Conservation (phyloP, 1,140 invertebrate genomes). For the Maniola jurtina region DNA sequence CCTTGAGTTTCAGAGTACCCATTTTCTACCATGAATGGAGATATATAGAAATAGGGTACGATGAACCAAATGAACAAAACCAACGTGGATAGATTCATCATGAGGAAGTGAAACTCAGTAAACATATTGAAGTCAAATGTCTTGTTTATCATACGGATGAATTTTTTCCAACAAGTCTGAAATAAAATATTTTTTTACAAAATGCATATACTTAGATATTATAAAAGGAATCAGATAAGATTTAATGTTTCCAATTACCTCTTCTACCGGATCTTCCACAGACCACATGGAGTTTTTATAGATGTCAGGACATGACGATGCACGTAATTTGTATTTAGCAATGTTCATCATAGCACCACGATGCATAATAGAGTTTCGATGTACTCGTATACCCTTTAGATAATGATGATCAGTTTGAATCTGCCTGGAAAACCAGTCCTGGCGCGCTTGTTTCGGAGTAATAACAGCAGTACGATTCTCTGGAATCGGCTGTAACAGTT, state of each 20-base stretch:
- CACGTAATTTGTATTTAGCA: conserved; percentile 88
- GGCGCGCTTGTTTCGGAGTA: conserved; percentile 41
- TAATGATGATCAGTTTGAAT: conserved; percentile 83
- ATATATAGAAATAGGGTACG: conserved; percentile 93
- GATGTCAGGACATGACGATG: conserved; percentile 94
- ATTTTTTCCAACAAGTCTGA: conserved; percentile 86
- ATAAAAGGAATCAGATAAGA: background rate
- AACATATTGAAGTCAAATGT: conserved; percentile 92
- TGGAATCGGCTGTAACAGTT: conserved; percentile 64
- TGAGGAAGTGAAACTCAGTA: conserved; percentile 88
- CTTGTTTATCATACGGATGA: conserved; percentile 85
- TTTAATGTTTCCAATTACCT: conserved; percentile 22
- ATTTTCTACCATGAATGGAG: conserved; percentile 83
- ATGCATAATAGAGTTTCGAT: conserved; percentile 90
- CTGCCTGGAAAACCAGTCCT: conserved; percentile 79
- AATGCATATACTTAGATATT: too few relatives aligned
- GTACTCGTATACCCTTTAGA: conserved; percentile 86
- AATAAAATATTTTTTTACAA: conserved; percentile 5
- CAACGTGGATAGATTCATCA: conserved; percentile 91
- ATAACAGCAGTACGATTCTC: conserved; percentile 63
- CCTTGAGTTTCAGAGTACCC: conserved; percentile 84
- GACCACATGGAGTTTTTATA: conserved; percentile 94
- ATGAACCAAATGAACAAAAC: conserved; percentile 94
- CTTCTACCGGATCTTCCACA: conserved; percentile 85
- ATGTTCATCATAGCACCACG: conserved; percentile 91